Conservation (phyloP, 1,140 invertebrate genomes). For the Magallana gigas region DNA sequence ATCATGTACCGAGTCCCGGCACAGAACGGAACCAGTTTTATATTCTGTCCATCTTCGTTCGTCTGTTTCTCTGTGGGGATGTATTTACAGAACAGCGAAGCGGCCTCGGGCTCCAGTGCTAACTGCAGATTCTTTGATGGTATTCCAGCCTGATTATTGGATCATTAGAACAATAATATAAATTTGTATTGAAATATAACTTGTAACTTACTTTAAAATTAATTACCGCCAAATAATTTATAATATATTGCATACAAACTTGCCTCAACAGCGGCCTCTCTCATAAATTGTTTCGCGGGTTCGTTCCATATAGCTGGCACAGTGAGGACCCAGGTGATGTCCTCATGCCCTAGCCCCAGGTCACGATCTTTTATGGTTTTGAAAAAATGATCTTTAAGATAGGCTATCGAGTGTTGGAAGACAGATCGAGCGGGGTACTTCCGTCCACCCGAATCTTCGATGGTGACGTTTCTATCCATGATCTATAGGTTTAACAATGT, state of each 20-base stretch:
- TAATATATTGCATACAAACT: not conserved
- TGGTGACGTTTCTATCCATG: constrained; percentile 36
- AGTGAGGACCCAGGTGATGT: constrained; percentile 43
- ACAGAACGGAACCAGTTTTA: constrained; percentile 36
- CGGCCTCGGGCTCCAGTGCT: constrained; percentile 63
- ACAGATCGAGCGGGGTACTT: constrained; percentile 22
- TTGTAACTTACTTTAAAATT: no score
- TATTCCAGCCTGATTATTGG: constrained; percentile 53
- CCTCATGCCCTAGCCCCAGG: not conserved
- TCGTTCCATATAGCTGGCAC: constrained; percentile 52
- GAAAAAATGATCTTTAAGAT: constrained; percentile 45
- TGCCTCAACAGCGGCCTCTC: constrained; percentile 46
- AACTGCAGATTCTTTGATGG: constrained; percentile 44
- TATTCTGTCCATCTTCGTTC: constrained; percentile 5
- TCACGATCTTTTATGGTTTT: constrained; percentile 2
- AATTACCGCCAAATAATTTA: no score
- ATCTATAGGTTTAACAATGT: not conserved
- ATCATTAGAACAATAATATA: no score
- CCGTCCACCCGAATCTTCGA: constrained; percentile 29
- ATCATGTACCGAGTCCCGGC: constrained; percentile 57
- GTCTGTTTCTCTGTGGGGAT: constrained; percentile 46
- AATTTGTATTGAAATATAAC: no score
- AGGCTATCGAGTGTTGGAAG: constrained; percentile 41
- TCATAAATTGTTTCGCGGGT: constrained; percentile 49
- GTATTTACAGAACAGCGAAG: constrained; percentile 58